Evolutionary conservation across 1,140 invertebrate genomes (phyloP).

Genomic region (Drosophila tristis): DNA sequence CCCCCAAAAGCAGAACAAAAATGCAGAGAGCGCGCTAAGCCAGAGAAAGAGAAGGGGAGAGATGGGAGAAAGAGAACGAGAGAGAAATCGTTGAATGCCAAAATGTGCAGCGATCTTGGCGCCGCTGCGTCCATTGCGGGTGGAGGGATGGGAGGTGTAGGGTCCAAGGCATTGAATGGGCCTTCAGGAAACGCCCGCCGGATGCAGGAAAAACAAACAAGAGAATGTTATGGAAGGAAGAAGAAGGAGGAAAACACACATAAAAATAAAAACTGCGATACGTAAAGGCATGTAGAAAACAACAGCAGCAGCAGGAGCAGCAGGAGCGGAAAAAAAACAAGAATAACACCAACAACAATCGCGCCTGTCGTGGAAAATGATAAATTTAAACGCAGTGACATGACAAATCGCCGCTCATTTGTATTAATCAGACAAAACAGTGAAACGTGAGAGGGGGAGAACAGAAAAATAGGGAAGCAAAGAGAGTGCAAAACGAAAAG

Average conservation of each 20-base stretch:
- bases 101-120: conserved; percentile 80
- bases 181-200: conserved; percentile 47
- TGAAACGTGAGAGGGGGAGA: conserved; percentile 5
- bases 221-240: conserved; percentile 54
- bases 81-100: conserved; percentile 52
- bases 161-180: conserved; percentile 11
- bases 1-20: conserved; percentile 32
- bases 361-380: conserved; percentile 76
- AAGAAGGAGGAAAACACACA: conserved; percentile 25
- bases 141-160: conserved; percentile 2
- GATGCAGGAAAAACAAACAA: conserved; percentile 78
- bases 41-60: background rate
- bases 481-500: conserved; percentile 17
- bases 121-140: conserved; percentile 43
- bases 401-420: conserved; percentile 82
- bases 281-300: conserved; percentile 70
- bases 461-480: conserved; percentile 1
- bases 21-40: conserved; percentile 12
- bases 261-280: conserved; percentile 52
- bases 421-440: conserved; percentile 77
- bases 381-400: conserved; percentile 83
- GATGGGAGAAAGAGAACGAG: conserved; percentile 1
- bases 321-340: conserved; percentile 26
- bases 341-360: conserved; percentile 33
- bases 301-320: conserved; percentile 36